Evolutionary conservation across 2,113 vertebrate genomes (phyloP), one percentile per base, ranked within the genome.

Genomic region (Atherinomorus stipes): DNA sequence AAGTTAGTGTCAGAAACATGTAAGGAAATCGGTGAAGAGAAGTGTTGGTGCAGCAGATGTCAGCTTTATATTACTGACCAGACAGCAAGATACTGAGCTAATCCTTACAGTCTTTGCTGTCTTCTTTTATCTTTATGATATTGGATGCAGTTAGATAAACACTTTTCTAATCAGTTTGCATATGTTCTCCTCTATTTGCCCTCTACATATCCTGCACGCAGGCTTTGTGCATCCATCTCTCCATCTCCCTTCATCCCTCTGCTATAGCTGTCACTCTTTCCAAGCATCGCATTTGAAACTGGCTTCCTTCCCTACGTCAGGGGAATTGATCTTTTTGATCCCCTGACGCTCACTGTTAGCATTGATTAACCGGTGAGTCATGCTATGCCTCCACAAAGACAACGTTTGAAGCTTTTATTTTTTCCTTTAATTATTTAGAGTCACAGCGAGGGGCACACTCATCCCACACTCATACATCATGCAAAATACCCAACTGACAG

Each of bases 361-460:
- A 88, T 59, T 74, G 85, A 90, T 91, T 85, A 92, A 76, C 67
- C 64, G 51, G 37, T 15, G 81, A 88, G 76, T 85, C 86, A 80
- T 40, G 45, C 64, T 71, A 79, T 71, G 79, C 57, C 69, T 70
- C 66, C 42, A 72, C 38, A 64, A 85, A 88, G 77, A 89, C 71
- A 70, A 85, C 38, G 62, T 86, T 76, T 84, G 73, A 85, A 85
- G 80, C 76, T 59, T 80, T 88, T 40, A 66, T 85, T 82, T 86
- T 47, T 69, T 37, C 21, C 75, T 38, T 92, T 84, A 87, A 88
- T 90, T 86, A 90, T 91, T 89, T 80, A 91, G 79, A 83, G 77
- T 76, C 79, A 49, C 78, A 64, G 72, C 1, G 40, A 71, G 67
- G 73, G 28, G 71, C 65, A 56, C 38, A 28, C 78, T 77, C 65